Evolutionary conservation across 2,888 invertebrate species (phyloP), one percentile per base, ranked within the genome.

Genomic region (Thera britannica): DNA sequence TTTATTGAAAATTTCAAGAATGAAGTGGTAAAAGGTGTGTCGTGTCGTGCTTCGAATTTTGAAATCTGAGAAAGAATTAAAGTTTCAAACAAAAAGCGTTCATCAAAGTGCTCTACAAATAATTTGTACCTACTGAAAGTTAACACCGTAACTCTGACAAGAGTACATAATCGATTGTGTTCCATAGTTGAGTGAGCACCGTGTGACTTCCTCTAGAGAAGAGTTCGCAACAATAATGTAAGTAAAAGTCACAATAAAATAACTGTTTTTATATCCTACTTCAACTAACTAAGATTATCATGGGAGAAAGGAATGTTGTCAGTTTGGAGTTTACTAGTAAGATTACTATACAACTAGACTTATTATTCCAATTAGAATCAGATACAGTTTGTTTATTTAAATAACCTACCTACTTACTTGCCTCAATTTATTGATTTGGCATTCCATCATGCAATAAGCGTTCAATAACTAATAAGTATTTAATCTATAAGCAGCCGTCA

Each of bases 31-130:
- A 73, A 81, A 89, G 88, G 89, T 86, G 90, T 88, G 89, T 84
- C 88, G 87, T 81, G 89, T 84, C 89, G 87, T 81, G 83, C 79
- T 88, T 88, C 79, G 79, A 89, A 88, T 86, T 89, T 89, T 83
- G 83, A 88, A 87, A 85, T 75, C 23, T 23, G 59, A 60, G 41
- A 12, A 6, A 3, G 23, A 41, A 48, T 12, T 38, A 9, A 46
- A 46, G 44, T 46, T 9, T 46, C 8, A 9, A 9, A 46, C 9
- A 34, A 52, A 12, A 3, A 34, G 44, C 48, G 46, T 49, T 59
- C 38, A 58, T 12, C 48, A 48, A 52, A 62, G 65, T 65, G 57
- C 5, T n/a, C 55, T 36, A 52, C 9, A 61, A 54, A 44, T 44
- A 3, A 12, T 11, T 38, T 54, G 4, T 44, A 57, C 44, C 34